Evolutionary conservation across 2,797 vertebrate genomes (phyloP).

Genomic region (Halcyon leucocephala): DNA sequence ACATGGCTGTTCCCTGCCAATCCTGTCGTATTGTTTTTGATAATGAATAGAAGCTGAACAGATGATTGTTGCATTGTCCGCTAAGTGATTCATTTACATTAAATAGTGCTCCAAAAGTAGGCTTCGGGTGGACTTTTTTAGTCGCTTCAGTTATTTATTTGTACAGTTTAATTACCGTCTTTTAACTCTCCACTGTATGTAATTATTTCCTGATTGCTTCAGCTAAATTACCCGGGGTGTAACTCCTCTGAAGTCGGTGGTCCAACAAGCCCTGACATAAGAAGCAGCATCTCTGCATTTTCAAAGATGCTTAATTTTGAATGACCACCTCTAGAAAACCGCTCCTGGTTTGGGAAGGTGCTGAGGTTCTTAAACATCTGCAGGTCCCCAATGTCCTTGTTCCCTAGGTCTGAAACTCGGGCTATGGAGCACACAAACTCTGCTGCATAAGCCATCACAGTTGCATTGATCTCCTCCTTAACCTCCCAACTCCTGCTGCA

Average conservation of each 20-base stretch:
- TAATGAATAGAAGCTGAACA: constrained; percentile 71
- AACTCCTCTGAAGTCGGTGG: constrained; percentile 19
- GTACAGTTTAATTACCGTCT: constrained; percentile 35
- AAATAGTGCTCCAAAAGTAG: constrained; percentile 57
- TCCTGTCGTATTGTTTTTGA: constrained; percentile 66
- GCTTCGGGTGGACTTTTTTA: constrained; percentile 46
- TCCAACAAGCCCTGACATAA: background rate
- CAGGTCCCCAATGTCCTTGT: background rate
- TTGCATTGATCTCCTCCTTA: background rate
- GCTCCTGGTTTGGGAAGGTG: background rate
- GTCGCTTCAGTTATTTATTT: constrained; percentile 60
- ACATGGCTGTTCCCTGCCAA: constrained; percentile 36
- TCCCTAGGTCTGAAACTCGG: background rate
- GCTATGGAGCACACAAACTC: background rate
- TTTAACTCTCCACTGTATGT: constrained; percentile 47
- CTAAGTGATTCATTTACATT: constrained; percentile 72
- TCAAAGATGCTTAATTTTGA: background rate
- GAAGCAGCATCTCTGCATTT: background rate
- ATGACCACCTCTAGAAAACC: background rate
- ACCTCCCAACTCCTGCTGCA: background rate
- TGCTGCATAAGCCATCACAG: background rate
- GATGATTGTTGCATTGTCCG: constrained; percentile 70
- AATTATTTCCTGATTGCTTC: constrained; percentile 54
- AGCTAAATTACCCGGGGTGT: background rate
- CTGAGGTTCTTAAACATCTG: background rate